Base-by-base conservation (phyloP, 1,140 invertebrate species). In the Fopius arisanus region DNA sequence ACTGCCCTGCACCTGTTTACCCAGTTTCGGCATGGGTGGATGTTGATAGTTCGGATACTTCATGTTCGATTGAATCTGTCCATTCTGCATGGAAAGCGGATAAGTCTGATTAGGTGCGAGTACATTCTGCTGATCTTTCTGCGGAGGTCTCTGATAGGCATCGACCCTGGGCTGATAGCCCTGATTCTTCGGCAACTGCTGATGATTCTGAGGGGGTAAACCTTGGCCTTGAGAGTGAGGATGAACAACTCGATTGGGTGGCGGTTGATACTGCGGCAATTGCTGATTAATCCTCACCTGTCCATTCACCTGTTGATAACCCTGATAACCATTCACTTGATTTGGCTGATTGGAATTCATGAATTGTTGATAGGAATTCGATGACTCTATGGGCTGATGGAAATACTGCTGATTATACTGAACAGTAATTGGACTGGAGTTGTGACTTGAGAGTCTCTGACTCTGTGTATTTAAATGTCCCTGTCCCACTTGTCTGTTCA, bases 1-100 rank as follows among this genome's bases (percentile, higher is more conserved):
- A 1, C 91, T 90, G 0, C 90, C 88, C 78, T 92, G 92, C 70
- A 93, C 93, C 31, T 89, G 90, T 79, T 93, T 92, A 77, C 87
- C 85, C 74, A 88, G 87, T 54, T 91, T 91, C 0, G 89, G 83
- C 9, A 86, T 83, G 6, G 89, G 87, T 29, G 90, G 82, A 77
- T 88, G 90, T 75, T 90, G 90, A 70, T 91, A 91, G 0, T 90
- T 85, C 62, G 90, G 90, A 75, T 90, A 91, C 70, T 89, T 90
- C 71, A 88, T 83, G 29, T 84, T 86, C 21, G 82, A 79, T 29
- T 83, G 82, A 28, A 87, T 81, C 40, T 87, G 84, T 29, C 84
- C 82, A 71, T 84, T 88, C 33, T 83, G 87, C 12, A 86, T 70
- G 19, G 85, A 81, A 67, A 88, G 88, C 0, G 88, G 86, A 63